phyloP scores from a whole-genome alignment of 2,888 invertebrate genomes.

The Gryllus longicercus region DNA sequence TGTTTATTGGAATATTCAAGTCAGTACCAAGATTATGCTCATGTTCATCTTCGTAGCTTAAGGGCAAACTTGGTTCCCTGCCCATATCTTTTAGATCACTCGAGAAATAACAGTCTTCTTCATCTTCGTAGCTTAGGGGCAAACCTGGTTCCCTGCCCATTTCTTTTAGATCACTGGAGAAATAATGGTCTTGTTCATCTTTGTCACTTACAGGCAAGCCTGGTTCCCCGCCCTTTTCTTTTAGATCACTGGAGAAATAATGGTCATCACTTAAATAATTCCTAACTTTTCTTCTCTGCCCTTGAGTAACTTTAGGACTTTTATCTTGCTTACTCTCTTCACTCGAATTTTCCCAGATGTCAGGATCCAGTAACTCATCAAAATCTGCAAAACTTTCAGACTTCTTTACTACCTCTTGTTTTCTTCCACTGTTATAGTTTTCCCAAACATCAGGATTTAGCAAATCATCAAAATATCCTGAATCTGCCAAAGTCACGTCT shows the following conservation, averaged over 20 bases:
- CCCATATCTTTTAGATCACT: not conserved
- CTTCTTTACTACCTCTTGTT: not conserved
- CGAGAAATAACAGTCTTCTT: not conserved
- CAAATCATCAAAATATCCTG: not conserved
- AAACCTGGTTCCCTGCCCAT: not conserved
- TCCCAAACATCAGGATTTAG: constrained; percentile 8
- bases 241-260: not conserved
- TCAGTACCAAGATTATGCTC: no score
- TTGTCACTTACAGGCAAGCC: no score
- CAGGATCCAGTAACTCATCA: no score
- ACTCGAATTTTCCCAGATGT: no score
- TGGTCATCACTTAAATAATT: no score
- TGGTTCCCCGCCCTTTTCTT: no score
- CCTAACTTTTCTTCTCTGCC: constrained; percentile 3
- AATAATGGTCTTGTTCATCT: no score
- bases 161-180: not conserved
- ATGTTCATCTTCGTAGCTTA: not conserved
- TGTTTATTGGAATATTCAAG: no score
- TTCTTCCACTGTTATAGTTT: not conserved
- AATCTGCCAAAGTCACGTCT: not conserved
- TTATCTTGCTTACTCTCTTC: no score
- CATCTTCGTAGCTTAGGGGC: not conserved
- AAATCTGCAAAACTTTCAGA: no score
- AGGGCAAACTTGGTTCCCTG: not conserved
- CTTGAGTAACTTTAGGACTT: not conserved